These are phyloP conservation scores for Pluvianellus socialis DNA, from an alignment of 2,113 vertebrate species.

Conservation along the genomic window DNA sequence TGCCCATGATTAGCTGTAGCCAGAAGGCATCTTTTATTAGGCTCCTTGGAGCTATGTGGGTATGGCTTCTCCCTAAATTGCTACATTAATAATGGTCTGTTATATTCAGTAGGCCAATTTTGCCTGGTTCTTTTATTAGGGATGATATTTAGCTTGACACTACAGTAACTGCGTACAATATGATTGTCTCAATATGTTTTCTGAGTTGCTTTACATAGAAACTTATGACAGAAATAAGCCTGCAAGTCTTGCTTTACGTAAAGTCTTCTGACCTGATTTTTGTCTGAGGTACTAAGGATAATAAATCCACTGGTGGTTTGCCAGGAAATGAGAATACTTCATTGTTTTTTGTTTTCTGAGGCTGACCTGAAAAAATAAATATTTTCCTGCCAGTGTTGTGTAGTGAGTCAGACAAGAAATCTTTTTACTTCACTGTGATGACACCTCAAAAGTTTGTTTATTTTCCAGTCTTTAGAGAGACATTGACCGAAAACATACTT, in stretches of 20 bases:
- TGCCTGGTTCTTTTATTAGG: neutral
- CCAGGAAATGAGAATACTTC: slow-evolving; percentile 45
- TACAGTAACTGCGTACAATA: neutral
- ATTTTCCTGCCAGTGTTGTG: neutral
- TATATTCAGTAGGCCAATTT: neutral
- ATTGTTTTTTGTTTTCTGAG: slow-evolving; percentile 51
- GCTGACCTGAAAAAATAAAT: slow-evolving; percentile 64
- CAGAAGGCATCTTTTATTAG: neutral
- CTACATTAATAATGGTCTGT: neutral
- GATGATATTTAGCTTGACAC: slow-evolving; percentile 13
- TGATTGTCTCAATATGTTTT: slow-evolving; percentile 5
- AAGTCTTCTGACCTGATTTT: slow-evolving; percentile 19
- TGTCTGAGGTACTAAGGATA: slow-evolving; percentile 23
- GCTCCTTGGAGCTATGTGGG: neutral
- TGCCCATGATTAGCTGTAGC: neutral
- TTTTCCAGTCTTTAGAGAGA: slow-evolving; percentile 3
- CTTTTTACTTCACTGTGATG: slow-evolving; percentile 30
- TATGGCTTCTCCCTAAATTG: neutral
- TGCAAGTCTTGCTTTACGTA: neutral
- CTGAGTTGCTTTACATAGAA: neutral
- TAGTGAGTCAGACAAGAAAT: slow-evolving; percentile 29
- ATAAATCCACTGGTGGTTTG: slow-evolving; percentile 60
- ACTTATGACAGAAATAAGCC: slow-evolving; percentile 17
- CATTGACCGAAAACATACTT: neutral
- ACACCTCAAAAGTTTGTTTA: slow-evolving; percentile 37